Conservation (phyloP, 2,888 invertebrate species). For the Isoperla grammatica region DNA sequence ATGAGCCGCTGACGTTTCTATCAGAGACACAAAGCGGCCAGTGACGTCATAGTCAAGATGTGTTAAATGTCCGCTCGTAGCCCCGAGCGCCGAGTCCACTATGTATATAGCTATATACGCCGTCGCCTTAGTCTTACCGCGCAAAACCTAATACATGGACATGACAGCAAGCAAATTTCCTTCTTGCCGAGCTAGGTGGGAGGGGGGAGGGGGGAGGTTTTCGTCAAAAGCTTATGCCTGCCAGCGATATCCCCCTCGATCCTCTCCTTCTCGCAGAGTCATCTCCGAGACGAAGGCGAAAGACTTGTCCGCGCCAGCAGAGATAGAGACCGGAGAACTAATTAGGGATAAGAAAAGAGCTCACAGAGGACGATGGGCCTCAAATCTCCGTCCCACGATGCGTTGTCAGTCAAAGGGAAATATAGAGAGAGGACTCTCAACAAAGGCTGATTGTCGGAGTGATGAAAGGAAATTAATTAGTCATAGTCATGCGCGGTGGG, state of each 20-base stretch:
- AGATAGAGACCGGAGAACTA: slow-evolving; percentile 35
- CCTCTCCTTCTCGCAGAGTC: slow-evolving; percentile 1
- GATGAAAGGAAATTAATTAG: slow-evolving; percentile 43
- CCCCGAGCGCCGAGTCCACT: slow-evolving; percentile 5
- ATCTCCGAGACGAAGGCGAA: background rate
- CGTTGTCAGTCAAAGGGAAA: slow-evolving; percentile 41
- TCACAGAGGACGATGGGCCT: slow-evolving; percentile 28
- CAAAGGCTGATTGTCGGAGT: slow-evolving; percentile 37
- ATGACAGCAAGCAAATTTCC: slow-evolving; percentile 30
- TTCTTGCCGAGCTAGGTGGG: slow-evolving; percentile 23
- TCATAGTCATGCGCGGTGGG: slow-evolving; percentile 31
- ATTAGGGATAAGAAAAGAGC: slow-evolving; percentile 41
- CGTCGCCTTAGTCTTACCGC: background rate
- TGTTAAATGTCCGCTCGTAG: background rate
- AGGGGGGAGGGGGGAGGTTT: background rate
- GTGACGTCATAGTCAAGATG: background rate
- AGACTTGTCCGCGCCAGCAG: slow-evolving; percentile 15
- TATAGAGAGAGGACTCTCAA: slow-evolving; percentile 35
- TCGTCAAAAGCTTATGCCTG: slow-evolving; percentile 13
- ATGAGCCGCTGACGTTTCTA: no score
- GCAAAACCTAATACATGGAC: slow-evolving; percentile 26
- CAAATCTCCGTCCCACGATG: slow-evolving; percentile 24
- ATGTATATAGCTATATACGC: background rate
- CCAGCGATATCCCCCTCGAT: slow-evolving; percentile 16
- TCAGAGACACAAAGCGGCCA: no score